Conservation (phyloP, 2,888 invertebrate genomes). For the Cephus rjabovi region DNA sequence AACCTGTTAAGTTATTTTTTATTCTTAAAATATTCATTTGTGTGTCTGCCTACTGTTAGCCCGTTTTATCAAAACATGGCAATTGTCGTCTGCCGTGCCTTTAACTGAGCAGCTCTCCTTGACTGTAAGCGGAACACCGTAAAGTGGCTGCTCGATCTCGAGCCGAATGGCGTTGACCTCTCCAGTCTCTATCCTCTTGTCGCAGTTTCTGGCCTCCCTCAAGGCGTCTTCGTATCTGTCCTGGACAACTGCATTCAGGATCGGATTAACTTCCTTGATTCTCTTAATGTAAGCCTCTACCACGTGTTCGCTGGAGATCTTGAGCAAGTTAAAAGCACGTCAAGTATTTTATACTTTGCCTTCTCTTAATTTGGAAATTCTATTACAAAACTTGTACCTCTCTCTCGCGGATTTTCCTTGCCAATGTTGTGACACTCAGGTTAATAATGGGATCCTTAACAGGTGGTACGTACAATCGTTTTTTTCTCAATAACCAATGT, state of each 20-base stretch:
- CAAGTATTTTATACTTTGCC: background rate
- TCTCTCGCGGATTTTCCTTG: slow-evolving; percentile 50
- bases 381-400: slow-evolving; percentile 43
- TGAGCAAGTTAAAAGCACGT: background rate
- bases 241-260: slow-evolving; percentile 84
- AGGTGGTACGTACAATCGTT: slow-evolving; percentile 37
- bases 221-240: slow-evolving; percentile 82
- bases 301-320: slow-evolving; percentile 79
- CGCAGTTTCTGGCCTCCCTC: slow-evolving; percentile 79
- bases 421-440: slow-evolving; percentile 48
- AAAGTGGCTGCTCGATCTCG: slow-evolving; percentile 77
- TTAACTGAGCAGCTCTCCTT: slow-evolving; percentile 85
- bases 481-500: slow-evolving; percentile 22
- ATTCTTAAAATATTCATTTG: background rate
- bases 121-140: slow-evolving; percentile 87
- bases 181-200: slow-evolving; percentile 74
- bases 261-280: slow-evolving; percentile 81
- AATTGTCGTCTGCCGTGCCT: slow-evolving; percentile 67
- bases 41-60: background rate
- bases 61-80: background rate
- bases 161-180: slow-evolving; percentile 72
- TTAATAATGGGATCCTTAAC: slow-evolving; percentile 45
- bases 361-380: background rate
- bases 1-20: slow-evolving; percentile 43
- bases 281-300: slow-evolving; percentile 80